Base-by-base conservation (phyloP, 1,140 invertebrate species). In the Brevipalpus yothersi region DNA sequence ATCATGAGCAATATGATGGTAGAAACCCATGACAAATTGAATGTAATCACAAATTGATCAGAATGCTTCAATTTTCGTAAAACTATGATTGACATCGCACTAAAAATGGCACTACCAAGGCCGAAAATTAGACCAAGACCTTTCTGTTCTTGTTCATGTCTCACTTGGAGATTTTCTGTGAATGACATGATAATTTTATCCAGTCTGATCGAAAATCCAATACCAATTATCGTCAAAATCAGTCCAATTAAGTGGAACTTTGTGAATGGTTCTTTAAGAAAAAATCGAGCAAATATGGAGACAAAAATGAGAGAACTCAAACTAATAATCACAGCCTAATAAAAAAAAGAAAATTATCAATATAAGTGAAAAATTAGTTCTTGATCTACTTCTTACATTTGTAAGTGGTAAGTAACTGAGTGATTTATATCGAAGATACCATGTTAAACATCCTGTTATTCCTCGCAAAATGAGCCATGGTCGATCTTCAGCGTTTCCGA, bases 41-140 rank as follows among this genome's bases (percentile, higher is more conserved):
- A 81, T 83, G 88, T 85, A 21, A 88, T 86, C 8, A 89, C 83
- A 61, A 84, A 85, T 69, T 84, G 87, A 72, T 89, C 84, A 53
- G 88, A 74, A 3, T 80, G 81, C 70, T 89, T 89, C 4, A 92
- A 74, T 12, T 86, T 82, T 61, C 87, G 74, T 42, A 92, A 72
- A 53, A 90, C 70, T 41, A 92, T 81, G 69, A 88, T 89, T 9
- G 83, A 86, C 69, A 86, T 86, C 12, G 86, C 86, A 42, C 84
- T 84, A 68, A 89, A 86, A 57, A 90, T 72, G 31, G 86, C 88
- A 0, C 85, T 83, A 31, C 81, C 77, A 64, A 88, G 81, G 41
- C 85, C 85, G 17, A 83, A 82, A 1, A 84, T 75, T 8, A 83
- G 80, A 57, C 84, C 85, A 78, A 80, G 66, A 79, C 81, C 11